Evolutionary conservation across 2,113 vertebrate species (phyloP), one percentile per base, ranked within the genome.

Genomic region (Cyphomyrus discorhynchus): DNA sequence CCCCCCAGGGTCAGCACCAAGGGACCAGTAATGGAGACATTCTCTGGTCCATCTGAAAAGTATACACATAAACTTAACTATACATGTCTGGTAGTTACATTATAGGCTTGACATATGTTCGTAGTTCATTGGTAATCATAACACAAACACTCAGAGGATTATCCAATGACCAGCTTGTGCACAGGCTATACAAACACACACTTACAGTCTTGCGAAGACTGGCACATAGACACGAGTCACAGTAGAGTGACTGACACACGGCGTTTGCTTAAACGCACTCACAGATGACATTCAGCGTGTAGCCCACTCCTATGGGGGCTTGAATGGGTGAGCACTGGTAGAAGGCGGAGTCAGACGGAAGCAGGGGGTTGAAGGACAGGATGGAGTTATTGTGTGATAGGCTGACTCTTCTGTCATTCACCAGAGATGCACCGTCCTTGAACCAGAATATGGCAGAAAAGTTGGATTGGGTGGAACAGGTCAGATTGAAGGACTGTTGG

Each of bases 11-110:
- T n/a, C 31, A 88, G 8, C 39, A 42, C 87, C 31, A 39, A 66
- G 35, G 56, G 39, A 13, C 87, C 87, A 45, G 8, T 24, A 35
- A 88, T 66, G 87, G 15, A 15, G 31, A 13, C 19, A n/a, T 58
- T 46, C 31, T 42, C 17, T 66, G 87, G 87, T 45, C 87, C 87
- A 88, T 62, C 87, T 88, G 87, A 62, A 88, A 50, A 42, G 39
- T 53, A 56, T 2, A 66, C 85, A 50, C 11, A 27, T 13, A 7
- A 46, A 52, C 49, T 35, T 53, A 86, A n/a, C 13, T 19, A 15
- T 49, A 31, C 5, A 53, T 53, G 13, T 31, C 24, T 52, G 85
- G 15, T 35, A 86, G 49, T 86, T 11, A 52, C 49, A 31, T 52
- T 31, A 86, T 6, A 35, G 27, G 45, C 19, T 24, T 70, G 39